Conservation (phyloP, 2,113 vertebrate species). For the Gnathonemus echidnorhynchus region DNA sequence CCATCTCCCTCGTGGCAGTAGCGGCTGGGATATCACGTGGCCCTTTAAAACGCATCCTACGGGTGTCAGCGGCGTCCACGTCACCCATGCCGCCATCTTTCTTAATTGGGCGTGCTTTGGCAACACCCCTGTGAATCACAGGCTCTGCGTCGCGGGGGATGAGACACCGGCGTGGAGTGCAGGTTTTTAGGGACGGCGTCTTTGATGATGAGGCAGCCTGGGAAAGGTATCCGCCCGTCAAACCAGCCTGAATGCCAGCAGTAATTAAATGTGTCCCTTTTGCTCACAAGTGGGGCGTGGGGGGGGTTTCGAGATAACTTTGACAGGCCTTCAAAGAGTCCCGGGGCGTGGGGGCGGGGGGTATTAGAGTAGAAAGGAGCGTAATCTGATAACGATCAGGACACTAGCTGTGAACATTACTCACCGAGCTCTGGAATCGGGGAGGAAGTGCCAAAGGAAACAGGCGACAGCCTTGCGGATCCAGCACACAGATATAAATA, state of each 20-base stretch:
- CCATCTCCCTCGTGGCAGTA: neutral
- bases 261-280: neutral
- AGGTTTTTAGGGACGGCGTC: neutral
- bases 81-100: neutral
- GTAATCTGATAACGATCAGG: conserved; percentile 1
- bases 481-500: neutral
- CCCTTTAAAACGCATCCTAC: neutral
- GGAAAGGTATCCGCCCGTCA: neutral
- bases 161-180: neutral
- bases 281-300: neutral
- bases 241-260: neutral
- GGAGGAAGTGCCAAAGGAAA: neutral
- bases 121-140: neutral
- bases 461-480: neutral
- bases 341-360: neutral
- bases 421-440: neutral
- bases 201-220: neutral
- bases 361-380: neutral
- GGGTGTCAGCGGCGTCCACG: neutral
- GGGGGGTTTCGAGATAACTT: neutral
- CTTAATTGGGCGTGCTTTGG: neutral
- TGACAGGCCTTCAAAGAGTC: neutral
- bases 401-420: conserved; percentile 1
- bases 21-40: neutral
- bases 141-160: neutral